Percentiles rank a stretch among this genome's conserved stretches.
Evolutionary conservation across 2,797 vertebrate genomes (phyloP).

Genomic region (Hybognathus amarus): DNA sequence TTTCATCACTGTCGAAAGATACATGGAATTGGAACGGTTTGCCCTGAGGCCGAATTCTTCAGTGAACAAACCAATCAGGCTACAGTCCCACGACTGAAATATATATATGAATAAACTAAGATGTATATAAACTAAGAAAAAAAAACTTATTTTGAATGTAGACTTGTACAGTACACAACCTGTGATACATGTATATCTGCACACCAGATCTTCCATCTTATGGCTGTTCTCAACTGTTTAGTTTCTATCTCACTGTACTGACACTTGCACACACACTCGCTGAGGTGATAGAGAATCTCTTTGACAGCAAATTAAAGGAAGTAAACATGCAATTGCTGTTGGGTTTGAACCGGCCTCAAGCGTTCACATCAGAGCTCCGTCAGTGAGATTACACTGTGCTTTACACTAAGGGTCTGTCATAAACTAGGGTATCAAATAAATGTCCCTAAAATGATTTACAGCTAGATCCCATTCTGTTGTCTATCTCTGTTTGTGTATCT

Average conservation of each 20-base stretch:
- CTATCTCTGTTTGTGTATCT: constrained; percentile 38
- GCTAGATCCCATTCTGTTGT: constrained; percentile 45
- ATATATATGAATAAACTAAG: too few species aligned
- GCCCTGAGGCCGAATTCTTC: constrained; percentile 2
- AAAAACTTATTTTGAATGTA: neutral
- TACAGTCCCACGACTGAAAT: neutral
- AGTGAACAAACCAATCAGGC: neutral
- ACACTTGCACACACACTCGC: constrained; percentile 20
- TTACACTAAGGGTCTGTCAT: neutral
- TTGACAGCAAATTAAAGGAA: constrained; percentile 48
- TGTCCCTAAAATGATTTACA: constrained; percentile 59
- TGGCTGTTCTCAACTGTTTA: constrained; percentile 31
- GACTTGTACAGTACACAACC: neutral
- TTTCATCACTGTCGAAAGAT: constrained; percentile 28
- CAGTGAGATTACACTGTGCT: constrained; percentile 10
- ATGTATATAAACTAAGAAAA: neutral
- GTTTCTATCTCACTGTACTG: constrained; percentile 36
- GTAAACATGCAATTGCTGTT: constrained; percentile 41
- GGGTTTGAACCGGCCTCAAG: constrained; percentile 24
- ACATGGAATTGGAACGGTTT: neutral
- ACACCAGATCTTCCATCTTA: constrained; percentile 15
- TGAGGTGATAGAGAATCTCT: constrained; percentile 33
- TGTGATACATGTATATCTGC: neutral
- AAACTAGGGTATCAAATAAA: constrained; percentile 33
- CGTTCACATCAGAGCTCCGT: constrained; percentile 36